phyloP scores from a whole-genome alignment of 1,140 invertebrate species.

The Caenorhabditis brenneri region DNA sequence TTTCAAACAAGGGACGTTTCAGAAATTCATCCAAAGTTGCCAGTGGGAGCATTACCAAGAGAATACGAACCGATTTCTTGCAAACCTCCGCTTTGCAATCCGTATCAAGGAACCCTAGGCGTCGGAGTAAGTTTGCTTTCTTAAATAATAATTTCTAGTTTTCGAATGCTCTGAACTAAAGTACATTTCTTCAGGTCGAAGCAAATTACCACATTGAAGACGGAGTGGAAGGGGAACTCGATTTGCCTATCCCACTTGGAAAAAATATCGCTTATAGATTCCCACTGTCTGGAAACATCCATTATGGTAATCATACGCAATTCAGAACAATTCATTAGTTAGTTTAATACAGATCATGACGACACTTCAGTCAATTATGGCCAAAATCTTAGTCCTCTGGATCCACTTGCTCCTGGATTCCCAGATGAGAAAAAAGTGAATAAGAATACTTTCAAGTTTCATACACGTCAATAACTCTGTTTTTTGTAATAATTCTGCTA shows the following conservation, averaged over 20 bases:
- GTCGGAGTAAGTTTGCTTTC: constrained; percentile 47
- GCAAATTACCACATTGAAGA: constrained; percentile 40
- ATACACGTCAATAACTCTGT: not conserved
- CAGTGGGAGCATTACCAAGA: constrained; percentile 36
- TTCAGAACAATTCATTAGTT: not conserved
- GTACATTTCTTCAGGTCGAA: not conserved
- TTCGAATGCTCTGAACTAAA: too few species aligned
- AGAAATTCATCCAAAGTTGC: constrained; percentile 45
- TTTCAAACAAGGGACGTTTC: too few species aligned
- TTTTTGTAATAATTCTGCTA: not conserved
- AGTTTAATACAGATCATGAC: constrained; percentile 1
- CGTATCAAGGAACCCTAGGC: constrained; percentile 46
- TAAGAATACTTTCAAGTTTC: not conserved
- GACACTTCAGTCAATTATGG: constrained; percentile 41
- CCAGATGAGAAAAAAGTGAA: constrained; percentile 6
- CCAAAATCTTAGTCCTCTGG: constrained; percentile 38
- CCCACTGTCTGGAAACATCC: constrained; percentile 46
- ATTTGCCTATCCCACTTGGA: constrained; percentile 43
- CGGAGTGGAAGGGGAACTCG: constrained; percentile 45
- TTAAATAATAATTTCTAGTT: not conserved
- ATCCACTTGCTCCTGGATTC: constrained; percentile 1
- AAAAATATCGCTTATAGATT: constrained; percentile 48
- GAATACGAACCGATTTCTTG: constrained; percentile 33
- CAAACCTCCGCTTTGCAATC: constrained; percentile 48
- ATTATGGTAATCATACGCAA: not conserved